phyloP scores from a whole-genome alignment of 2,888 invertebrate genomes.

The Acrobeloides nanus region DNA sequence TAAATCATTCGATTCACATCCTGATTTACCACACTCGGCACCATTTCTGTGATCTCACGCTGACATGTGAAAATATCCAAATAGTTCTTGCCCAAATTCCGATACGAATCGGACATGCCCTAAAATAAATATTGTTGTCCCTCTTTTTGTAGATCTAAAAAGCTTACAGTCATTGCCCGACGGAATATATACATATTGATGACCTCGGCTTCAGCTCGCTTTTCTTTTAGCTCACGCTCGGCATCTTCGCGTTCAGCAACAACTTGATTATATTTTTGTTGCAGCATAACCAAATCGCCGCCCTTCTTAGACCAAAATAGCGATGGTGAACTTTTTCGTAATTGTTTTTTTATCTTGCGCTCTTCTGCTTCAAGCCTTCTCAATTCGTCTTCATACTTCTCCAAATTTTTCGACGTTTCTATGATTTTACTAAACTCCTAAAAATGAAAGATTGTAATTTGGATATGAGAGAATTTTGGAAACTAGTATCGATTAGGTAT shows the following conservation, averaged over 20 bases:
- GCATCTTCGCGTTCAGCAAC: conserved; percentile 17
- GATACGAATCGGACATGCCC: conserved; percentile 29
- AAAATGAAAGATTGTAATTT: conserved; percentile 9
- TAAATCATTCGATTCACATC: conserved; percentile 26
- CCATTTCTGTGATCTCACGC: conserved; percentile 31
- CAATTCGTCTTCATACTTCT: conserved; percentile 17
- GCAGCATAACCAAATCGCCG: conserved; percentile 11
- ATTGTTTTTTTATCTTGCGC: conserved; percentile 12
- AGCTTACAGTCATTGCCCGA: conserved; percentile 25
- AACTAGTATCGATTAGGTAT: too few species aligned
- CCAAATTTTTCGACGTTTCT: conserved; percentile 19
- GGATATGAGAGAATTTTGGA: too few species aligned
- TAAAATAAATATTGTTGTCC: conserved; percentile 6
- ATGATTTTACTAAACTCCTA: conserved; percentile 22
- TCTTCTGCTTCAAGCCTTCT: conserved; percentile 12
- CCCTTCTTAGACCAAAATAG: conserved; percentile 10
- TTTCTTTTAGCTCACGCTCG: conserved; percentile 13
- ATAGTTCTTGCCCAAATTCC: conserved; percentile 14
- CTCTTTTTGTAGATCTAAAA: not conserved
- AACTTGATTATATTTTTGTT: conserved; percentile 7
- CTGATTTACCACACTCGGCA: conserved; percentile 29
- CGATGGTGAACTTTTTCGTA: conserved; percentile 10
- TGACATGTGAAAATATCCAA: conserved; percentile 29
- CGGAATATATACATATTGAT: conserved; percentile 32
- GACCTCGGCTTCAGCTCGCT: conserved; percentile 24